A percentile compares a stretch with the other conserved stretches of the same genome.
Evolutionary conservation across 2,113 vertebrate species (phyloP).

Genomic region (Leucoraja erinaceus): DNA sequence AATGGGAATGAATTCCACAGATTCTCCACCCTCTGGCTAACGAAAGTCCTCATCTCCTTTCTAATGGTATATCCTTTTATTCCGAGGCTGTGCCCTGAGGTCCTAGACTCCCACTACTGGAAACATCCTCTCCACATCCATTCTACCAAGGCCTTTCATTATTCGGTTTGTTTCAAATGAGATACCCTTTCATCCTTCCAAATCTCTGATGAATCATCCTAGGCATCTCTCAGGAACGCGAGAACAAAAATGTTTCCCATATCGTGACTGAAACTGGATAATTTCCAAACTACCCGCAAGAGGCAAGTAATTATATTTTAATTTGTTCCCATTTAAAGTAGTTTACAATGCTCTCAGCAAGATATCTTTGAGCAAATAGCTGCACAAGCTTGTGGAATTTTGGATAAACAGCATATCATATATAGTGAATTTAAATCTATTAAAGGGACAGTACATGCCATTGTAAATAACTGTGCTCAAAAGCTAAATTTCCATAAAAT

Average conservation of each 20-base stretch:
- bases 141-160: no score
- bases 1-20: no score
- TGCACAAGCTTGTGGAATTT: not conserved
- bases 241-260: constrained; percentile 3
- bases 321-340: not conserved
- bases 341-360: not conserved
- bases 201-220: constrained; percentile 27
- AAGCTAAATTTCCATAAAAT: constrained; percentile 21
- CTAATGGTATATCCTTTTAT: no score
- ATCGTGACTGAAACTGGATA: not conserved
- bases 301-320: not conserved
- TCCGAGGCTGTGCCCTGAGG: no score
- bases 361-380: not conserved
- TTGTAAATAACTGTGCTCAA: not conserved
- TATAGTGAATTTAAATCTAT: not conserved
- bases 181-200: no score
- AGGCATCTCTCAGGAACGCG: not conserved
- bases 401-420: not conserved
- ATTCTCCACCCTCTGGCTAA: no score
- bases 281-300: not conserved
- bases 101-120: no score
- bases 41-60: no score
- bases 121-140: no score
- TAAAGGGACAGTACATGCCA: not conserved
- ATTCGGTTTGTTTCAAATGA: no score